These are phyloP conservation scores for Rhorus exstirpatorius DNA, from an alignment of 2,888 invertebrate genomes.

Conservation along the genomic window DNA sequence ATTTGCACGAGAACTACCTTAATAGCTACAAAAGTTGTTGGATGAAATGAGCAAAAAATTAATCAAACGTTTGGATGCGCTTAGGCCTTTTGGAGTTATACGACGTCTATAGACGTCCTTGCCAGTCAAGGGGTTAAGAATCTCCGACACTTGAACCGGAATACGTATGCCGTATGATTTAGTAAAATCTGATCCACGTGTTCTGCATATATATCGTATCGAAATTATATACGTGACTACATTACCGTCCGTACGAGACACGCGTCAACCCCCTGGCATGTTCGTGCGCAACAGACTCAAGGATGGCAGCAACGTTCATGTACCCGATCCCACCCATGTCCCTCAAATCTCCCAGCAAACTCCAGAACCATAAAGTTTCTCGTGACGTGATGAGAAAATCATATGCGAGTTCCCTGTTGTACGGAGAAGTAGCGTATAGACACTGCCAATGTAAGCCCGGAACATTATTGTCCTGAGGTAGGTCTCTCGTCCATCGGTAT, in stretches of 20 bases:
- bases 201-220: too few species aligned
- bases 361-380: conserved; percentile 50
- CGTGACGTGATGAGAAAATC: conserved; percentile 60
- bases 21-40: too few species aligned
- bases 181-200: conserved; percentile 53
- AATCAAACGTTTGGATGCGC: too few species aligned
- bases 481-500: background rate
- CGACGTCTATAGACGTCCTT: too few species aligned
- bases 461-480: conserved; percentile 6
- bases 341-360: conserved; percentile 26
- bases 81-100: too few species aligned
- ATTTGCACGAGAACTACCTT: too few species aligned
- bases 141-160: background rate
- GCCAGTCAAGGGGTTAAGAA: conserved; percentile 16
- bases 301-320: conserved; percentile 27
- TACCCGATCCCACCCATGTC: background rate
- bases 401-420: conserved; percentile 17
- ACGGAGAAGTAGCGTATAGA: background rate
- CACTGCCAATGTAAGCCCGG: background rate
- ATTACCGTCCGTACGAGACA: conserved; percentile 18
- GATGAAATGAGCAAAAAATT: too few species aligned
- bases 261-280: conserved; percentile 12
- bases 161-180: conserved; percentile 5
- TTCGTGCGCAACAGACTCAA: conserved; percentile 42
- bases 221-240: conserved; percentile 59